Evolutionary conservation across 1,140 invertebrate genomes (phyloP).

Genomic region (Drosophila eugracilis): DNA sequence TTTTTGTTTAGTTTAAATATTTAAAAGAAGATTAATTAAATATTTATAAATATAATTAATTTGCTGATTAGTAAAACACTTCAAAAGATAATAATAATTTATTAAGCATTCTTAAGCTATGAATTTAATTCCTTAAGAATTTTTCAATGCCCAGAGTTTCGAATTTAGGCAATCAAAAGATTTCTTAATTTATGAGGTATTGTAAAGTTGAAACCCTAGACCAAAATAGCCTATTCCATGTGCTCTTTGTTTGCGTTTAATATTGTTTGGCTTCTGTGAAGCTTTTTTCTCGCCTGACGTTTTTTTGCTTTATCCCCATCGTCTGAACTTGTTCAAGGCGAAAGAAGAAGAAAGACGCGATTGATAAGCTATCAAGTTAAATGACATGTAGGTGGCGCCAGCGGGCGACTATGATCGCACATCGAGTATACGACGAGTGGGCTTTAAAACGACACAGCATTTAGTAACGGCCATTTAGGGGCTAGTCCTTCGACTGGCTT

Average conservation of each 20-base stretch:
- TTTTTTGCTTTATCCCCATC: conserved; percentile 11
- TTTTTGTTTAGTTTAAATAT: too few species aligned
- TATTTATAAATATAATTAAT: neutral
- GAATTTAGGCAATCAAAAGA: neutral
- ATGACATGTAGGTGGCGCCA: conserved; percentile 60
- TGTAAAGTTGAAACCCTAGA: too few species aligned
- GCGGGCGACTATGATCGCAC: conserved; percentile 18
- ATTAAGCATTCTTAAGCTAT: neutral
- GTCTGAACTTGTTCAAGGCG: conserved; percentile 54
- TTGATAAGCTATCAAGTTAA: conserved; percentile 47
- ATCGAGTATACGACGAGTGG: conserved; percentile 52
- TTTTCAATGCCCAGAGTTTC: neutral
- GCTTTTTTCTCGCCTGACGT: conserved; percentile 35
- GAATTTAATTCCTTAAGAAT: neutral
- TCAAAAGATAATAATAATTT: neutral
- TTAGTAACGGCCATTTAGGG: conserved; percentile 33
- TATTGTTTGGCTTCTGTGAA: conserved; percentile 55
- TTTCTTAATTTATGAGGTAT: neutral
- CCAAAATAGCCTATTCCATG: neutral
- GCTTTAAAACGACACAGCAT: conserved; percentile 6
- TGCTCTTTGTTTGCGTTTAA: conserved; percentile 38
- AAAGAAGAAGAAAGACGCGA: conserved; percentile 9
- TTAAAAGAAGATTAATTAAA: neutral
- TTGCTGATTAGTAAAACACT: neutral
- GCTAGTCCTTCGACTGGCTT: conserved; percentile 50